phyloP scores from a whole-genome alignment of 92 coral and sea anemone genomes.

The Epizoanthus illoricatus region DNA sequence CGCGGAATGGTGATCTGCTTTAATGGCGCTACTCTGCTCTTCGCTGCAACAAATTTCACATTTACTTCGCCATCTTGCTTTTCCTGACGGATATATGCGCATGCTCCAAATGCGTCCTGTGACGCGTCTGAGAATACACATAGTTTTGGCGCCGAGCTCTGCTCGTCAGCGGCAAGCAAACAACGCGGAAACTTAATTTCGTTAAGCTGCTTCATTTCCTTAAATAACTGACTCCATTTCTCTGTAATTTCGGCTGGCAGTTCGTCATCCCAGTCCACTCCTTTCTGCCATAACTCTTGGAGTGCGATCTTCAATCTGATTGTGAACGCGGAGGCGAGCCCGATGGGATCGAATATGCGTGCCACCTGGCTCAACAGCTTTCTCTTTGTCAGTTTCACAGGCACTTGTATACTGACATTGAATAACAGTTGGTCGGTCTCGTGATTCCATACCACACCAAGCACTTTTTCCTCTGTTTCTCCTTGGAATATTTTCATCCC shows the following conservation, averaged over 20 bases:
- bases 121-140: constrained; percentile 52
- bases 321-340: constrained; percentile 34
- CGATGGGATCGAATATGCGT: constrained; percentile 36
- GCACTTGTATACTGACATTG: constrained; percentile 46
- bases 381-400: constrained; percentile 2
- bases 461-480: constrained; percentile 49
- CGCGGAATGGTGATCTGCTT: constrained; percentile 47
- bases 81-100: constrained; percentile 51
- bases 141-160: constrained; percentile 26
- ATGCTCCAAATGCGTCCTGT: constrained; percentile 49
- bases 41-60: constrained; percentile 52
- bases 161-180: neutral
- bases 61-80: constrained; percentile 21
- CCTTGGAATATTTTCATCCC: neutral
- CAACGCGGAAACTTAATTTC: neutral
- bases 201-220: constrained; percentile 50
- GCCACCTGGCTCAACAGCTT: constrained; percentile 35
- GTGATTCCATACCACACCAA: constrained; percentile 57
- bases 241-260: constrained; percentile 17
- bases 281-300: neutral
- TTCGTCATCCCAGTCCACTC: constrained; percentile 35
- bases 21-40: constrained; percentile 53
- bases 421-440: constrained; percentile 35
- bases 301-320: constrained; percentile 32
- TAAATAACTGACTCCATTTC: constrained; percentile 34